phyloP scores from a whole-genome alignment of 2,113 vertebrate species.

The Oncorhynchus keta region DNA sequence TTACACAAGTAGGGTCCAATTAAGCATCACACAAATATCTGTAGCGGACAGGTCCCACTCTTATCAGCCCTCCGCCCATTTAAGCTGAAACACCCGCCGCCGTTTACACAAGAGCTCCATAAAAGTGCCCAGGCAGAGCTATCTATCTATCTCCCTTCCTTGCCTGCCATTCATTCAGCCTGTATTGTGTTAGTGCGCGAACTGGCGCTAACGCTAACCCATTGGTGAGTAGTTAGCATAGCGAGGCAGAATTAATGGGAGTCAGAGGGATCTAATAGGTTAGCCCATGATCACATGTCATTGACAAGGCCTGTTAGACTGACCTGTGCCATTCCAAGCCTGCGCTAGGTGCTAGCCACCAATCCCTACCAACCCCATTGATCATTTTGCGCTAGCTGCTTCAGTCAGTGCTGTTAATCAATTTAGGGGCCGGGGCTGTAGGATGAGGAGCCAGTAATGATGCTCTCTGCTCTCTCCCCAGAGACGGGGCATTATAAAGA shows the following conservation, averaged over 20 bases:
- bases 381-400: constrained; percentile 92
- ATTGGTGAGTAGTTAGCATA: constrained; percentile 52
- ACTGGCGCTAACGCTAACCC: constrained; percentile 24
- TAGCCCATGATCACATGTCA: too few relatives aligned
- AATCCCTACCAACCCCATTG: constrained; percentile 85
- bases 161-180: constrained; percentile 13
- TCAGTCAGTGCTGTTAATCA: constrained; percentile 94
- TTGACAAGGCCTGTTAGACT: not conserved
- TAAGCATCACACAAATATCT: constrained; percentile 37
- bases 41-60: constrained; percentile 27
- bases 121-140: constrained; percentile 38
- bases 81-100: constrained; percentile 48
- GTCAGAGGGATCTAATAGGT: too few relatives aligned
- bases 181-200: constrained; percentile 43
- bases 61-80: constrained; percentile 38
- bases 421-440: constrained; percentile 91
- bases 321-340: not conserved
- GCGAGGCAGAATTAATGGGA: constrained; percentile 33
- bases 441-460: constrained; percentile 98
- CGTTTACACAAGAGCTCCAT: constrained; percentile 58
- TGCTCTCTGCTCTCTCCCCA: constrained; percentile 89
- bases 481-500: constrained; percentile 92
- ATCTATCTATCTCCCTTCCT: constrained; percentile 24
- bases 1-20: constrained; percentile 1
- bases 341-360: constrained; percentile 45